Conservation (phyloP, 2,113 vertebrate species). For the Dolichallabes microphthalmus region DNA sequence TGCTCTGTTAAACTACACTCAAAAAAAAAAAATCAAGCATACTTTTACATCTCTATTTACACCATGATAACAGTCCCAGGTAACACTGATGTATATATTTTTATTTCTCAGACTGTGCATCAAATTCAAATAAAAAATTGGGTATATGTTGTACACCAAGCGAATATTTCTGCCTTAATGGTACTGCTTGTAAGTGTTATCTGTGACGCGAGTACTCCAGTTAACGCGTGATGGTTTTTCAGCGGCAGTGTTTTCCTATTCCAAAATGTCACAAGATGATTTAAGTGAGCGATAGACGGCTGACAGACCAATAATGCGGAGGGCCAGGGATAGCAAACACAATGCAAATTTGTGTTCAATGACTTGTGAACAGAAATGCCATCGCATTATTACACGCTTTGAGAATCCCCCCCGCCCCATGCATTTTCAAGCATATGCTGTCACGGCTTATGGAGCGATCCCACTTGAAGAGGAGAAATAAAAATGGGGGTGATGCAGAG, state of each 20-base stretch:
- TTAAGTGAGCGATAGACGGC: neutral
- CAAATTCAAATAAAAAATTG: neutral
- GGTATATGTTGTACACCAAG: neutral
- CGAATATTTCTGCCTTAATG: neutral
- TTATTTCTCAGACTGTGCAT: neutral
- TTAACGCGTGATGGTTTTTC: neutral
- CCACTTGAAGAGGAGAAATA: constrained; percentile 21
- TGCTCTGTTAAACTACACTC: neutral
- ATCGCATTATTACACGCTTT: constrained; percentile 12
- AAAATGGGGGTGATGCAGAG: neutral
- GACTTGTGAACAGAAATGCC: constrained; percentile 22
- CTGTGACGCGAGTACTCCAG: neutral
- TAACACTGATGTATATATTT: neutral
- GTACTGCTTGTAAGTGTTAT: too few species aligned
- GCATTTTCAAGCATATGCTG: neutral
- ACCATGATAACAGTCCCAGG: neutral
- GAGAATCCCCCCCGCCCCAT: neutral
- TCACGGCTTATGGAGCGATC: neutral
- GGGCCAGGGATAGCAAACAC: neutral
- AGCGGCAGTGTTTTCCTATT: neutral
- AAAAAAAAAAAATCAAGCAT: neutral
- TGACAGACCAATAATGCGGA: constrained; percentile 4
- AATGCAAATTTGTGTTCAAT: constrained; percentile 28
- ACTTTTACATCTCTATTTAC: neutral
- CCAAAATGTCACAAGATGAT: neutral